Percentiles rank a stretch among this genome's conserved stretches.
These are phyloP conservation scores for Caenorhabditis sulstoni DNA, from an alignment of 2,888 invertebrate genomes.

Conservation along the genomic window DNA sequence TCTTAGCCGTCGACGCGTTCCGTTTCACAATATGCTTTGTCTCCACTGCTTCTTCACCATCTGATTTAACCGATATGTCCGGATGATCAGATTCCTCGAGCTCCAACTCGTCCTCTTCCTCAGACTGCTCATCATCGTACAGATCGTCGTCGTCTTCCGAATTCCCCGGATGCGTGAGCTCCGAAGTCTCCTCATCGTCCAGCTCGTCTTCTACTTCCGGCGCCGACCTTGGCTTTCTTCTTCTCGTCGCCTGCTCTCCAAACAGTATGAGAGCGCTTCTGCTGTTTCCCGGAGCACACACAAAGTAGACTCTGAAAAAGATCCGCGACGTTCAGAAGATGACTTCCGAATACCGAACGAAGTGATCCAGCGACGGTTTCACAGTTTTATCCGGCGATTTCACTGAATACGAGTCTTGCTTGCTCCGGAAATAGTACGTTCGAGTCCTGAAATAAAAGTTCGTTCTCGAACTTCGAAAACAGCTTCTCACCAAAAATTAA, in stretches of 20 bases:
- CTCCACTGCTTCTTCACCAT: too few species aligned
- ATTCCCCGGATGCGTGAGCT: background rate
- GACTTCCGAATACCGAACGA: constrained; percentile 18
- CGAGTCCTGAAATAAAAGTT: background rate
- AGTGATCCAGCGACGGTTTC: constrained; percentile 17
- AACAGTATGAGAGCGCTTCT: constrained; percentile 40
- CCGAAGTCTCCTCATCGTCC: background rate
- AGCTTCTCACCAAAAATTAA: constrained; percentile 22
- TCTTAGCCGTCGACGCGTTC: too few species aligned
- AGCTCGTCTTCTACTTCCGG: background rate
- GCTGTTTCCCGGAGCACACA: constrained; percentile 40
- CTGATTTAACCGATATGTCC: too few species aligned
- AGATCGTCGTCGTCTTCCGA: background rate
- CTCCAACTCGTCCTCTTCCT: too few species aligned
- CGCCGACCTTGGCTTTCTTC: background rate
- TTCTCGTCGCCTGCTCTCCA: constrained; percentile 13
- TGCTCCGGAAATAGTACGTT: constrained; percentile 29
- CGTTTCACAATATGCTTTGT: too few species aligned
- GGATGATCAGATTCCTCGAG: too few species aligned
- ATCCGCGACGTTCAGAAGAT: too few species aligned
- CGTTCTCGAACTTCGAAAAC: background rate
- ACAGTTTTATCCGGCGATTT: background rate
- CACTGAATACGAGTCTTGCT: background rate
- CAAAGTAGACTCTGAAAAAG: constrained; percentile 46
- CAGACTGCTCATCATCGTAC: too few species aligned